Evolutionary conservation across 53 echinoderm and acorn worm genomes (phyloP), one percentile per base, ranked within the genome.

Genomic region (Crossaster papposus): DNA sequence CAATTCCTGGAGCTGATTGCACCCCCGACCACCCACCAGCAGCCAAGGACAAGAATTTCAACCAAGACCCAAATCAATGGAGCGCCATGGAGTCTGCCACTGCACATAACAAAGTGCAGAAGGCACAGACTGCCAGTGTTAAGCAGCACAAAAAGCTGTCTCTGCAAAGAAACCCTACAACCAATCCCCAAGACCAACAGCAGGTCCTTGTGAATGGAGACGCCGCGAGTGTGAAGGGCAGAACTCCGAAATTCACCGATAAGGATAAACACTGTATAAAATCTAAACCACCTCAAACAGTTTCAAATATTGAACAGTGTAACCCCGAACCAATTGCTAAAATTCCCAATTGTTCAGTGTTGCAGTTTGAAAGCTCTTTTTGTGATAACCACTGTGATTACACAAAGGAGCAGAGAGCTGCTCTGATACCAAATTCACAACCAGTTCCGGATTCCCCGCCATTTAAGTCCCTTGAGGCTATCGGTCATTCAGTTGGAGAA

Each of bases 201-300:
- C 30, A 44, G 44, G 44, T 44, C 84, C 72, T 84, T 5, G 53
- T 52, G 72, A 84, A 84, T 84, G 84, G 84, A 15, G 50, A 72
- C 30, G 72, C 53, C 0, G 72, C 51, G 14, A 72, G 29, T 72
- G 84, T 53, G 29, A 72, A 72, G 30, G 18, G 71, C 72, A 28
- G 72, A 84, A 72, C 84, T 70, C 50, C 72, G 14, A 33, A 54
- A 15, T 51, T 22, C 32, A 58, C 84, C 33, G 84, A 84, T 72
- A 84, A 71, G 31, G 71, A 30, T 72, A 84, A 37, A 84, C 84
- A 84, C 72, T 72, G 84, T 30, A 52, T 84, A 70, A 84, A 84
- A 44, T 71, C 72, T 30, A 84, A 84, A 65, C 84, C 84, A 72
- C 84, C 84, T 84, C 84, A 84, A 72, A 58, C 80, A 31, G 80